phyloP scores from a whole-genome alignment of 2,888 invertebrate species.

The Mimumesa dahlbomi region DNA sequence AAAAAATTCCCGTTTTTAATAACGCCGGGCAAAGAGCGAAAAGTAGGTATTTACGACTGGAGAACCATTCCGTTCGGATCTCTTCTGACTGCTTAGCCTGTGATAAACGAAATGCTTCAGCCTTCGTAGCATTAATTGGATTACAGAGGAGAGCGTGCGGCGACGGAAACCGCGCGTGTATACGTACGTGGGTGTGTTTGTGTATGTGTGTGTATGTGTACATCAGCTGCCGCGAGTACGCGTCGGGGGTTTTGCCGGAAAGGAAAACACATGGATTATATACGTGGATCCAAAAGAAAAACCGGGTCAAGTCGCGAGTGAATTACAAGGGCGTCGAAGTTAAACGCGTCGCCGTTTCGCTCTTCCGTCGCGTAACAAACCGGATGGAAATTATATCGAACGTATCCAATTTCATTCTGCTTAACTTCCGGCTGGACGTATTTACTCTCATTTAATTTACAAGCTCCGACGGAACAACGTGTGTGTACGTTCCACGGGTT shows the following conservation, averaged over 20 bases:
- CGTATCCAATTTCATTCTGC: constrained; percentile 24
- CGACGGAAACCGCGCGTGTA: no score
- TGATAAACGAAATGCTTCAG: background rate
- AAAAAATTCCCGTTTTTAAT: no score
- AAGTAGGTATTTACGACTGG: background rate
- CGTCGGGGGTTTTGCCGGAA: background rate
- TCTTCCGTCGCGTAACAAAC: constrained; percentile 20
- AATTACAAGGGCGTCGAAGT: constrained; percentile 24
- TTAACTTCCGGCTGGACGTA: constrained; percentile 6
- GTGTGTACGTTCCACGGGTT: background rate
- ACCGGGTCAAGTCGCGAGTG: constrained; percentile 21
- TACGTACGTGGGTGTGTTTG: no score
- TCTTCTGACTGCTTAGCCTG: background rate
- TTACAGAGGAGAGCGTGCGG: background rate
- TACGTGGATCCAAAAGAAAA: constrained; percentile 16
- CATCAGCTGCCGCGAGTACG: background rate
- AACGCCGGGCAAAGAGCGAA: no score
- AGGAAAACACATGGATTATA: constrained; percentile 29
- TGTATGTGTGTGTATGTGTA: background rate
- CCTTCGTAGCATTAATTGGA: constrained; percentile 5
- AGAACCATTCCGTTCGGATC: background rate
- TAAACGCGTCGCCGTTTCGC: constrained; percentile 13
- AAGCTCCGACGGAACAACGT: constrained; percentile 11
- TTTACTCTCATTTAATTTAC: constrained; percentile 39
- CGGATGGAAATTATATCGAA: constrained; percentile 25